Conservation (phyloP, 2,888 invertebrate genomes). For the Temnothorax unifasciatus region DNA sequence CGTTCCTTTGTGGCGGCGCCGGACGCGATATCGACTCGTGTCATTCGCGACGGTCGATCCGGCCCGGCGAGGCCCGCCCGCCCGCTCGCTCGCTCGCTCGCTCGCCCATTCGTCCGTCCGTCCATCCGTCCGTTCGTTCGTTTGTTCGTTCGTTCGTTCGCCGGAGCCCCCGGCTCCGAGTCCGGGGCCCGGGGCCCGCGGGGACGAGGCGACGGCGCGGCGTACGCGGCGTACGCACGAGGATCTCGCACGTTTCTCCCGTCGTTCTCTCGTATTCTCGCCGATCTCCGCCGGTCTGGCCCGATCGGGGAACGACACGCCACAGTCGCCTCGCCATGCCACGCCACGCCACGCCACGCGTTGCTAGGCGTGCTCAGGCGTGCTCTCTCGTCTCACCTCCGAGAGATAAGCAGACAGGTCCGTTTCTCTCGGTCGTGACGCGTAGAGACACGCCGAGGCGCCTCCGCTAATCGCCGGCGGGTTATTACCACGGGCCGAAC, state of each 20-base stretch:
- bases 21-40: conserved; percentile 61
- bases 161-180: background rate
- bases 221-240: background rate
- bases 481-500: conserved; percentile 58
- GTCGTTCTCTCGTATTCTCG: background rate
- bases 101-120: conserved; percentile 10
- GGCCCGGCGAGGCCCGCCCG: conserved; percentile 54
- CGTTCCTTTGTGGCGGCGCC: conserved; percentile 61
- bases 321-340: background rate
- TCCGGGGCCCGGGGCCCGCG: background rate
- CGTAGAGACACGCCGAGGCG: conserved; percentile 66
- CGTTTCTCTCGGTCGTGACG: conserved; percentile 73
- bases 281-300: too few species aligned
- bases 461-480: conserved; percentile 72
- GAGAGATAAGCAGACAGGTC: conserved; percentile 72
- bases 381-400: conserved; percentile 63
- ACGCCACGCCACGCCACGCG: conserved; percentile 69
- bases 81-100: background rate
- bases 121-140: background rate
- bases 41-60: conserved; percentile 55
- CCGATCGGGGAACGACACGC: conserved; percentile 37
- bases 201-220: background rate
- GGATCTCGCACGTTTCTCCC: background rate
- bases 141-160: background rate
- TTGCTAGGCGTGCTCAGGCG: conserved; percentile 84